Percentiles rank a stretch among this genome's conserved stretches.
phyloP scores from a whole-genome alignment of 2,888 invertebrate species.

The Orthosia incerta region DNA sequence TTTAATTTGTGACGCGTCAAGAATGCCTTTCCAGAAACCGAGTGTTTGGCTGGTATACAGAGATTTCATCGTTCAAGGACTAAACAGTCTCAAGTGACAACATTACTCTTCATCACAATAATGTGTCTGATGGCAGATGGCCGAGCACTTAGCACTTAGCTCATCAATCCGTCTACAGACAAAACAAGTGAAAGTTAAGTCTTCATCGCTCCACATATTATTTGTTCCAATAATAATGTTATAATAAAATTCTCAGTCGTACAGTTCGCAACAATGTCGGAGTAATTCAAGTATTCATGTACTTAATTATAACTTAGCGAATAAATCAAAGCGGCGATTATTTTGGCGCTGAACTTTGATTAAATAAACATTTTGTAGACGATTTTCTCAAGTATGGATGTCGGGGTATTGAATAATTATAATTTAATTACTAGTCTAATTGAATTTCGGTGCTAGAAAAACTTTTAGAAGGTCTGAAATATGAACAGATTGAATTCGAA shows the following conservation, averaged over 20 bases:
- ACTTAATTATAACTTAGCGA: slow-evolving; percentile 53
- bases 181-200: slow-evolving; percentile 13
- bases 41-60: too few species aligned
- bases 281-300: slow-evolving; percentile 57
- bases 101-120: not conserved
- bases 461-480: slow-evolving; percentile 1
- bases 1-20: not conserved
- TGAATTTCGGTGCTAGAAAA: slow-evolving; percentile 25
- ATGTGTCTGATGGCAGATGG: not conserved
- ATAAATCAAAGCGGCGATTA: slow-evolving; percentile 52
- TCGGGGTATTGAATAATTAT: slow-evolving; percentile 26
- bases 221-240: slow-evolving; percentile 37
- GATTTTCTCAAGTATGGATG: slow-evolving; percentile 25
- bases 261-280: slow-evolving; percentile 44
- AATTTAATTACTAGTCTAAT: slow-evolving; percentile 30
- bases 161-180: not conserved
- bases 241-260: slow-evolving; percentile 42
- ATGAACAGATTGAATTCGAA: not conserved
- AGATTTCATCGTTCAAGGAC: not conserved
- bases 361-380: slow-evolving; percentile 48
- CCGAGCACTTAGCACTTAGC: not conserved
- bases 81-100: not conserved
- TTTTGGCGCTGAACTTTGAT: slow-evolving; percentile 38
- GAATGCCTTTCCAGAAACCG: not conserved
- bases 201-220: slow-evolving; percentile 20